phyloP scores from a whole-genome alignment of 2,888 invertebrate species.

The Microctonus aethiopoides region DNA sequence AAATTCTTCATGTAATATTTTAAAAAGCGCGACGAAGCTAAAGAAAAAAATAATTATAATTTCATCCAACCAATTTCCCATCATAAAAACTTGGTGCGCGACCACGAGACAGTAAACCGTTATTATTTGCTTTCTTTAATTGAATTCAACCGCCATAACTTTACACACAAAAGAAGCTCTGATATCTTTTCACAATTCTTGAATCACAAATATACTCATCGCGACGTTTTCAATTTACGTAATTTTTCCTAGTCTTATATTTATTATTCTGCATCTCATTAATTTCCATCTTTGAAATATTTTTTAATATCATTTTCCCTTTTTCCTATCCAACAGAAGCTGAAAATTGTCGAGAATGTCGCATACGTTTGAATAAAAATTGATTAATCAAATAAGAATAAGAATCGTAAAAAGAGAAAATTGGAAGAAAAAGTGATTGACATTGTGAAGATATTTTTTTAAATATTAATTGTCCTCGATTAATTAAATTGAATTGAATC shows the following conservation, averaged over 20 bases:
- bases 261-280: constrained; percentile 23
- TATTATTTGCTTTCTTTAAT: constrained; percentile 53
- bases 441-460: not conserved
- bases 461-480: not conserved
- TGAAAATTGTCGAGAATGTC: constrained; percentile 26
- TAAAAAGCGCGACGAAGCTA: constrained; percentile 19
- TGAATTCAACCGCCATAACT: constrained; percentile 41
- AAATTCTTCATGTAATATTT: constrained; percentile 50
- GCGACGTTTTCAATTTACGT: constrained; percentile 27
- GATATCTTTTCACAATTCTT: constrained; percentile 40
- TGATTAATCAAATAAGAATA: constrained; percentile 32
- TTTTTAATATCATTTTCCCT: not conserved
- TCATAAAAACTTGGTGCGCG: not conserved
- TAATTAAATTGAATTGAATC: constrained; percentile 15
- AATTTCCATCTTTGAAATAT: not conserved
- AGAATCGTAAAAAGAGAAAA: constrained; percentile 37
- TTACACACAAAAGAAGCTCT: not conserved
- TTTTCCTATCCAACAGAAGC: constrained; percentile 5
- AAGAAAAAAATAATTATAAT: constrained; percentile 45
- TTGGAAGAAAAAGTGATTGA: not conserved
- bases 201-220: constrained; percentile 32
- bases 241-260: constrained; percentile 16
- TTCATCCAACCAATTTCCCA: constrained; percentile 27
- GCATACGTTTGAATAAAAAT: constrained; percentile 33
- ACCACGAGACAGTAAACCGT: constrained; percentile 43